Conservation (phyloP, 2,888 invertebrate species). For the Tipula helvola region DNA sequence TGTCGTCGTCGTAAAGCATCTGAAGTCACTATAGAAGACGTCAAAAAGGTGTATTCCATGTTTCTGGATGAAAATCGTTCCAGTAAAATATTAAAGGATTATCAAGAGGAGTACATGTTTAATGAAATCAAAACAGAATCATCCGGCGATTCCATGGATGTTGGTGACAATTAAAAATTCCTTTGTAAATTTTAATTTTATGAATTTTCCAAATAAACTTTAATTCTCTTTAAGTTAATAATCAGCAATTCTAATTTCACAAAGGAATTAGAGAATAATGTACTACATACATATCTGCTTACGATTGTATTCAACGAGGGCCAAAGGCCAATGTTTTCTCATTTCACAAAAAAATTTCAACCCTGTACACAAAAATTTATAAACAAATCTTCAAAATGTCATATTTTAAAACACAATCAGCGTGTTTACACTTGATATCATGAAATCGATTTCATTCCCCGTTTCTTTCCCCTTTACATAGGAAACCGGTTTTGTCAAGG, state of each 20-base stretch:
- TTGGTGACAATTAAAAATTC: slow-evolving; percentile 18
- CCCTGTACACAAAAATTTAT: neutral
- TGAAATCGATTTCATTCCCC: too few species aligned
- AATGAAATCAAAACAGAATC: slow-evolving; percentile 39
- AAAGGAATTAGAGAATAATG: neutral
- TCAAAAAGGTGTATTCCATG: slow-evolving; percentile 87
- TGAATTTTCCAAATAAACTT: neutral
- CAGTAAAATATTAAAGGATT: slow-evolving; percentile 85
- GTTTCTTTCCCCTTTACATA: too few species aligned
- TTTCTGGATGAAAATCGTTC: slow-evolving; percentile 92
- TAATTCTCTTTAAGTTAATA: neutral
- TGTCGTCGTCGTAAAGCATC: slow-evolving; percentile 76
- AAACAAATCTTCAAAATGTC: neutral
- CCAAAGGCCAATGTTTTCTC: too few species aligned
- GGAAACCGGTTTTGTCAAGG: too few species aligned
- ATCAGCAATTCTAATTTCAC: neutral
- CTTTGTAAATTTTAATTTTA: neutral
- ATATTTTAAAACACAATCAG: too few species aligned
- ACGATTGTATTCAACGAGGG: too few species aligned
- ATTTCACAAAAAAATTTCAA: neutral
- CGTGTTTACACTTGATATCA: too few species aligned
- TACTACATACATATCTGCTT: too few species aligned
- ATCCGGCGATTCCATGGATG: slow-evolving; percentile 29
- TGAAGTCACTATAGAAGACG: slow-evolving; percentile 76
- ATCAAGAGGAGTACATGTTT: slow-evolving; percentile 94